phyloP scores from a whole-genome alignment of 2,113 vertebrate genomes.

The Phaethornis superciliosus region DNA sequence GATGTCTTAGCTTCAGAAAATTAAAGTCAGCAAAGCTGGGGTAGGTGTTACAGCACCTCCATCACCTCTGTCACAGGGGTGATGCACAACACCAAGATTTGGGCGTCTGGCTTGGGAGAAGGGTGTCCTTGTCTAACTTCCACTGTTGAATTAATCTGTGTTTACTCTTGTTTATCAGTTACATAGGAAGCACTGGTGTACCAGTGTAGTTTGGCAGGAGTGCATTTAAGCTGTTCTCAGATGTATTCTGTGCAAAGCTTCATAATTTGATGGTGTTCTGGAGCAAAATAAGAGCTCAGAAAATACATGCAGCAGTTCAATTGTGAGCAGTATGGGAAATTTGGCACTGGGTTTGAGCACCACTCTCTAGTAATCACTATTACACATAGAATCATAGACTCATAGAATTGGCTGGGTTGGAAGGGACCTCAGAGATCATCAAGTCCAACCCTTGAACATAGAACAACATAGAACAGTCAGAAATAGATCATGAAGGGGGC shows the following conservation, averaged over 20 bases:
- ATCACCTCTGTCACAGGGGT: background rate
- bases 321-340: background rate
- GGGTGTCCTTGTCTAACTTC: background rate
- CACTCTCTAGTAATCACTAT: accelerated
- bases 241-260: background rate
- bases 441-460: too few species aligned
- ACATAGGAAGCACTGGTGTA: background rate
- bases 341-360: background rate
- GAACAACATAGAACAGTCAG: background rate
- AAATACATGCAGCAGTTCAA: background rate
- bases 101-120: background rate
- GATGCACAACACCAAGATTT: background rate
- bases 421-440: too few species aligned
- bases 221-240: background rate
- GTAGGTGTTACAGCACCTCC: background rate
- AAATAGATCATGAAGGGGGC: background rate
- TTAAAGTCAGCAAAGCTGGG: background rate
- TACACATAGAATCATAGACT: too few species aligned
- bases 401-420: too few species aligned
- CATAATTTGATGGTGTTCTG: background rate
- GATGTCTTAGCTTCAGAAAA: background rate
- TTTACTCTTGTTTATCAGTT: background rate
- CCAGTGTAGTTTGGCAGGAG: background rate
- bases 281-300: background rate
- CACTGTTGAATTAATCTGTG: background rate